Conservation (phyloP, 2,113 vertebrate species). For the Oxygymnocypris stewartii region DNA sequence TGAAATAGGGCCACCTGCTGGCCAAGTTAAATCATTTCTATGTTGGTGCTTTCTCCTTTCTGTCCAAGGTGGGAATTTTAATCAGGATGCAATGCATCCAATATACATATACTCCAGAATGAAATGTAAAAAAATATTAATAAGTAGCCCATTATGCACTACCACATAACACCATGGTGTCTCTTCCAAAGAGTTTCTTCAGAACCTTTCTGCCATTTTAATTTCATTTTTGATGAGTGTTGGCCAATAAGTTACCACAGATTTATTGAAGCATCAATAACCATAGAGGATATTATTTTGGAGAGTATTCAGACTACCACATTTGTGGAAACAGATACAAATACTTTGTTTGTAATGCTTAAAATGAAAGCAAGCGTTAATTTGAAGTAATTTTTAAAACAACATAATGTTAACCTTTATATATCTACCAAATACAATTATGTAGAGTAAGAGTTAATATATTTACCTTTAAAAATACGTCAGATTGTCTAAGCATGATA, state of each 20-base stretch:
- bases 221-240: background rate
- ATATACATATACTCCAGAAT: background rate
- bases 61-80: background rate
- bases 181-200: background rate
- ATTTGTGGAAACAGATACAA: background rate
- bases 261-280: background rate
- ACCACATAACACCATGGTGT: no score
- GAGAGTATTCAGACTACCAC: background rate
- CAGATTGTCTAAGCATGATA: background rate
- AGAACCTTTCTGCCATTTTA: background rate
- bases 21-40: background rate
- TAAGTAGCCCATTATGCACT: background rate
- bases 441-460: background rate
- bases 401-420: background rate
- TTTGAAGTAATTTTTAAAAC: background rate
- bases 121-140: background rate
- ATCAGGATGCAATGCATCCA: no score
- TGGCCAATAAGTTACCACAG: background rate
- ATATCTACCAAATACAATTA: background rate
- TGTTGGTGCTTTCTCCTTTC: background rate
- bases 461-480: background rate
- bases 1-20: constrained; percentile 9
- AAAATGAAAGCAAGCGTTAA: background rate
- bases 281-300: background rate
- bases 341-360: background rate